phyloP scores from a whole-genome alignment of 2,888 invertebrate species.

The Rotaria macrura region DNA sequence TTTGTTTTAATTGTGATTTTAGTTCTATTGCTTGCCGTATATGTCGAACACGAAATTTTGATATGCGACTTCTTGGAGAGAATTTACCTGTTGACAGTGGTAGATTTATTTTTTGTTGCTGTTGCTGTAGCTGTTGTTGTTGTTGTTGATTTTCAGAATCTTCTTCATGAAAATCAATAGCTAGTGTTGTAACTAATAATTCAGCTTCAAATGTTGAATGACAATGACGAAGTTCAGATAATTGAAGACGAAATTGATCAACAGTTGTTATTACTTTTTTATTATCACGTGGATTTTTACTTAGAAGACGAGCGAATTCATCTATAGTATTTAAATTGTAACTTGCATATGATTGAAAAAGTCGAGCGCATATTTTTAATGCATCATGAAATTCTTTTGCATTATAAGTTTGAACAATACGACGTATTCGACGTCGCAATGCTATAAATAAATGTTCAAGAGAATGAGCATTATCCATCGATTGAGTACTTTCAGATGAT shows the following conservation, averaged over 20 bases:
- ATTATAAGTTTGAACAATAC: not conserved
- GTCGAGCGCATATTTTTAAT: not conserved
- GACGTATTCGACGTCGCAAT: not conserved
- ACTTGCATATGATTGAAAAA: not conserved
- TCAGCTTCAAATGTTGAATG: constrained; percentile 9
- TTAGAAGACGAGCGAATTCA: not conserved
- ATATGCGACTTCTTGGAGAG: not conserved
- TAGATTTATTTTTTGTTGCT: not conserved
- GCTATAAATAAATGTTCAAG: constrained; percentile 14
- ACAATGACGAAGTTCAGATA: not conserved
- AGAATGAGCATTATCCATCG: constrained; percentile 1
- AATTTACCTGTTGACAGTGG: not conserved
- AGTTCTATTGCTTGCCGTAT: not conserved
- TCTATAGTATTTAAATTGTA: not conserved
- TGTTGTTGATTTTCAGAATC: not conserved
- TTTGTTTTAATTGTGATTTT: not conserved
- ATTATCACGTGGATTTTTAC: not conserved
- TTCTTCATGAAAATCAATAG: constrained; percentile 1
- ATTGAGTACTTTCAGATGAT: not conserved
- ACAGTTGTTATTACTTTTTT: not conserved
- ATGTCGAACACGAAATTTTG: not conserved
- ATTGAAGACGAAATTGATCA: not conserved
- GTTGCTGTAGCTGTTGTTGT: no score
- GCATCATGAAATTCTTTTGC: not conserved
- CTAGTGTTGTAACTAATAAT: constrained; percentile 8